These are phyloP conservation scores for Buteo buteo DNA, from an alignment of 2,113 vertebrate species.

Conservation along the genomic window DNA sequence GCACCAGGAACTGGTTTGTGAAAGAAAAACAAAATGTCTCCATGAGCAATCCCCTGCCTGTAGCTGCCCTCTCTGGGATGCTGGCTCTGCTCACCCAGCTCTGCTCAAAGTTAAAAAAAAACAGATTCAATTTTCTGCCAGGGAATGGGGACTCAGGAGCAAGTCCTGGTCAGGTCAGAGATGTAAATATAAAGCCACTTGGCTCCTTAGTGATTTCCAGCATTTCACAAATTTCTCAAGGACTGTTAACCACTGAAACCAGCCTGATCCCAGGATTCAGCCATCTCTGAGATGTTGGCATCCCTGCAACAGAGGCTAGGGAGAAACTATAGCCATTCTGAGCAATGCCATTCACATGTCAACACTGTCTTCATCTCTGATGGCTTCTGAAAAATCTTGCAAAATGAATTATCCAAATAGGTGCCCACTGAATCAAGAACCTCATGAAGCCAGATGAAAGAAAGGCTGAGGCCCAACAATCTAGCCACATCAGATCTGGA, in stretches of 20 bases:
- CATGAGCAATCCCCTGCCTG: neutral
- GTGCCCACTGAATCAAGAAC: neutral
- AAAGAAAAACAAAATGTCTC: slow-evolving; percentile 10
- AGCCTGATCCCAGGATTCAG: neutral
- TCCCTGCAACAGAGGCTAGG: neutral
- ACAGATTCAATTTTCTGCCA: neutral
- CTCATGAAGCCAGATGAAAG: neutral
- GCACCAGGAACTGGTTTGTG: neutral
- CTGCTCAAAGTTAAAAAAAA: neutral
- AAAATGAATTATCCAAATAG: neutral
- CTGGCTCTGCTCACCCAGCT: neutral
- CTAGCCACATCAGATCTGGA: neutral
- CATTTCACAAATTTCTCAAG: neutral
- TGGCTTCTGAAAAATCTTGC: neutral
- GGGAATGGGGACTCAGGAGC: neutral
- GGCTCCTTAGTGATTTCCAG: neutral
- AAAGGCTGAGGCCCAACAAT: neutral
- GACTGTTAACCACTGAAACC: neutral
- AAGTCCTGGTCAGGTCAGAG: neutral
- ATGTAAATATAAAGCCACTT: neutral
- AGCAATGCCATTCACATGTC: neutral
- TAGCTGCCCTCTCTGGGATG: neutral
- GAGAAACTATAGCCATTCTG: neutral
- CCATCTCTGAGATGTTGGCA: neutral
- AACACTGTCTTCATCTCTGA: neutral